Evolutionary conservation across 2,888 invertebrate species (phyloP).

Genomic region (Acrocyrtus sp.): DNA sequence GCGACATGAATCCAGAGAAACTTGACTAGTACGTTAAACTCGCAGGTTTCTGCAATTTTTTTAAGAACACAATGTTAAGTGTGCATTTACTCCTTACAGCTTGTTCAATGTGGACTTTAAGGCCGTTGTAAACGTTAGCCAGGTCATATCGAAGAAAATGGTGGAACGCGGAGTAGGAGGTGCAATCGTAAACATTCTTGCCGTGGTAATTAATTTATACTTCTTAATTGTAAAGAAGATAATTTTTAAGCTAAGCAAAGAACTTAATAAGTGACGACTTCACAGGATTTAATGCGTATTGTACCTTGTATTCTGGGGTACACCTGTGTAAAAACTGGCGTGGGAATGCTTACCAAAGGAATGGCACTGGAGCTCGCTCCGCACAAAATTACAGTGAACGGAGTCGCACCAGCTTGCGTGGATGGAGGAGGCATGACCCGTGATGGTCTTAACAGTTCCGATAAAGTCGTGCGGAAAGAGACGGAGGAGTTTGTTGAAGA

Average conservation of each 20-base stretch:
- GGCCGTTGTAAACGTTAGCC: slow-evolving; percentile 68
- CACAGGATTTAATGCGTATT: background rate
- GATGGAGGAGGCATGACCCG: too few relatives aligned
- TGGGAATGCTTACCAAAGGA: slow-evolving; percentile 69
- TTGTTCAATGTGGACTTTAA: slow-evolving; percentile 68
- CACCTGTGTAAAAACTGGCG: slow-evolving; percentile 68
- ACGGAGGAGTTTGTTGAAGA: too few relatives aligned
- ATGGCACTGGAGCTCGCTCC: slow-evolving; percentile 70
- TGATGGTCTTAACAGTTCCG: too few relatives aligned
- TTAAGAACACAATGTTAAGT: too few relatives aligned
- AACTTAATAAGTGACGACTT: background rate
- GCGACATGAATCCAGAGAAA: slow-evolving; percentile 66
- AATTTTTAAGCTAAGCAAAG: too few relatives aligned
- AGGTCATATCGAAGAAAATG: slow-evolving; percentile 68
- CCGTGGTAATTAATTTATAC: slow-evolving; percentile 65
- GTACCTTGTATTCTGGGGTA: too few relatives aligned
- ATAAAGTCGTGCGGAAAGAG: too few relatives aligned
- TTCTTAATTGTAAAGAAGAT: background rate
- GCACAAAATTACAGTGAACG: slow-evolving; percentile 69
- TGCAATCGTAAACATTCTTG: slow-evolving; percentile 69
- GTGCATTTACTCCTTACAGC: too few relatives aligned
- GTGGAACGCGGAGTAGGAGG: slow-evolving; percentile 66
- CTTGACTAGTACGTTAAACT: slow-evolving; percentile 68
- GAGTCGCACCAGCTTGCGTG: slow-evolving; percentile 70
- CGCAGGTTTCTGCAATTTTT: too few relatives aligned